These are phyloP conservation scores for Tyria jacobaeae DNA, from an alignment of 2,888 invertebrate species.

Conservation along the genomic window DNA sequence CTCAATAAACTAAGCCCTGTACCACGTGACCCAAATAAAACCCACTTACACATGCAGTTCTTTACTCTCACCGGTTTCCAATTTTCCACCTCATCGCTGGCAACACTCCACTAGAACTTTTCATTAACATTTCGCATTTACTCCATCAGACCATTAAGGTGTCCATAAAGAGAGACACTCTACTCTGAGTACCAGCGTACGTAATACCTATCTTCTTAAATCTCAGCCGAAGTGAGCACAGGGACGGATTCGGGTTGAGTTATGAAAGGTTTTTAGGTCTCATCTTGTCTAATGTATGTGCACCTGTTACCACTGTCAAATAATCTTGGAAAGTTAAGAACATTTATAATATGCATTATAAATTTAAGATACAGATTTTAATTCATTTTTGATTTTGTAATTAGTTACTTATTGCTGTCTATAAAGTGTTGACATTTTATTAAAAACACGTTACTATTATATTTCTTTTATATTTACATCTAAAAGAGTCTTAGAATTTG, in stretches of 20 bases:
- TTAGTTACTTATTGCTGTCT: too few relatives aligned
- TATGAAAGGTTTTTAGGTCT: neutral
- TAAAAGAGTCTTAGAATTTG: too few relatives aligned
- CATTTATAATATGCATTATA: too few relatives aligned
- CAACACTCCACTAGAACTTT: slow-evolving; percentile 57
- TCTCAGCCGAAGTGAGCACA: slow-evolving; percentile 62
- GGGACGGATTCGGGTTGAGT: slow-evolving; percentile 35
- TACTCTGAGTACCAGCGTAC: slow-evolving; percentile 51
- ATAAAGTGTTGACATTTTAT: too few relatives aligned
- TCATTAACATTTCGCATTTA: slow-evolving; percentile 64
- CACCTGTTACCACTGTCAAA: too few relatives aligned
- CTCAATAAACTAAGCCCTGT: slow-evolving; percentile 1
- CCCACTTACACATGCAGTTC: slow-evolving; percentile 25
- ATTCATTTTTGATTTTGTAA: too few relatives aligned
- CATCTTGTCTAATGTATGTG: neutral
- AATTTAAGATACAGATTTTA: too few relatives aligned
- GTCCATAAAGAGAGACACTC: slow-evolving; percentile 64
- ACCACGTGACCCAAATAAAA: slow-evolving; percentile 33
- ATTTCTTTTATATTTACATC: too few relatives aligned
- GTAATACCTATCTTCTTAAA: slow-evolving; percentile 75
- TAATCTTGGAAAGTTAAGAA: too few relatives aligned
- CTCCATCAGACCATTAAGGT: slow-evolving; percentile 60
- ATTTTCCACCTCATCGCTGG: slow-evolving; percentile 49
- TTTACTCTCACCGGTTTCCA: slow-evolving; percentile 30
- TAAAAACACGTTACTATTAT: too few relatives aligned